Conservation (phyloP, 1,140 invertebrate genomes). For the Panagrolaimus sp. region DNA sequence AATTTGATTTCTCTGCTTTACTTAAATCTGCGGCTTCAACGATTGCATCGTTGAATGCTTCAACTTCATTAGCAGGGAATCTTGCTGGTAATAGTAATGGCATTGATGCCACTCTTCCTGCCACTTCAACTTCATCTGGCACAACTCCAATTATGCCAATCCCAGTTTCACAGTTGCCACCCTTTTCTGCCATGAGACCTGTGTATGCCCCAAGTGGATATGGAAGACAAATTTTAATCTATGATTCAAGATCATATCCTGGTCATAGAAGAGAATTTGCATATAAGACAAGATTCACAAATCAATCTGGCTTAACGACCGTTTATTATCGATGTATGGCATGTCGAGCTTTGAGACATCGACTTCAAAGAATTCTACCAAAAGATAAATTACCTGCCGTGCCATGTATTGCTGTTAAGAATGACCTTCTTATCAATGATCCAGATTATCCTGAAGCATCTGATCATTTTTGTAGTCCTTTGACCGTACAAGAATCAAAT, state of each 20-base stretch:
- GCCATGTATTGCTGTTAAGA: constrained; percentile 47
- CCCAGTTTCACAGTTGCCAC: constrained; percentile 19
- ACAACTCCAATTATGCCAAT: constrained; percentile 1
- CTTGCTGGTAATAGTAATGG: not conserved
- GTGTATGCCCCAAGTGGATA: constrained; percentile 45
- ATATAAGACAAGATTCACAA: constrained; percentile 49
- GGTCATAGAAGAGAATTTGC: constrained; percentile 50
- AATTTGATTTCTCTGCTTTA: constrained; percentile 34
- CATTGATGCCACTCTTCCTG: not conserved
- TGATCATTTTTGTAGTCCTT: constrained; percentile 44
- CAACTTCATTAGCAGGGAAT: constrained; percentile 13
- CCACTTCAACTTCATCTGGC: constrained; percentile 14
- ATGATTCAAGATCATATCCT: constrained; percentile 46
- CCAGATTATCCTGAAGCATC: constrained; percentile 47
- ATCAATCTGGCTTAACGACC: constrained; percentile 45
- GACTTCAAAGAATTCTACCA: constrained; percentile 43
- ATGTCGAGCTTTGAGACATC: constrained; percentile 43
- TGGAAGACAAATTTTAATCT: constrained; percentile 53
- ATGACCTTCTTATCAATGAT: constrained; percentile 49
- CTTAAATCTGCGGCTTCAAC: constrained; percentile 31
- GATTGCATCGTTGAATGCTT: constrained; percentile 18
- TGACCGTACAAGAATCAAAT: constrained; percentile 49
- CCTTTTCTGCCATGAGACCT: constrained; percentile 33
- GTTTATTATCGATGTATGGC: constrained; percentile 52
- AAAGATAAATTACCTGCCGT: constrained; percentile 46